Evolutionary conservation across 2,113 vertebrate species (phyloP).

Genomic region (Neodon shergylaensis): DNA sequence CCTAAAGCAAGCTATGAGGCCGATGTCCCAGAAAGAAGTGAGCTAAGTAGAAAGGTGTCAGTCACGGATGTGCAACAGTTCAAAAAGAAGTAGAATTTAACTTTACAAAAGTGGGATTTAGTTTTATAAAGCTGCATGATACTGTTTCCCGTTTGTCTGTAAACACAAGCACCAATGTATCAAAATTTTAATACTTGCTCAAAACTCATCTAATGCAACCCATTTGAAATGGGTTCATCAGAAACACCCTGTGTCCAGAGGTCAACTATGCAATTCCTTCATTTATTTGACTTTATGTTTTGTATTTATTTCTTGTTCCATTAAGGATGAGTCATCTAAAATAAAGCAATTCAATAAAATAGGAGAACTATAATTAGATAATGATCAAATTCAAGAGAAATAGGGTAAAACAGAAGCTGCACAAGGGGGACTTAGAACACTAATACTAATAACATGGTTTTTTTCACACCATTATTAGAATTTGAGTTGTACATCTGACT

Average conservation of each 20-base stretch:
- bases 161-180: not conserved
- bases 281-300: conserved; percentile 43
- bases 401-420: not conserved
- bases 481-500: conserved; percentile 48
- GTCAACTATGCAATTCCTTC: conserved; percentile 5
- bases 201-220: conserved; percentile 44
- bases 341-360: conserved; percentile 47
- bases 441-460: not conserved
- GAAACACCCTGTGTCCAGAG: conserved; percentile 16
- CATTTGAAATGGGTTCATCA: conserved; percentile 36
- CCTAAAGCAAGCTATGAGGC: not conserved
- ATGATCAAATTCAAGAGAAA: conserved; percentile 52
- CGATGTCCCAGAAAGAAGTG: not conserved
- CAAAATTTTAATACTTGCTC: conserved; percentile 21
- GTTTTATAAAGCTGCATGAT: conserved; percentile 23
- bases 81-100: not conserved
- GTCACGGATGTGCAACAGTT: not conserved
- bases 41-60: conserved; percentile 1
- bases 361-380: conserved; percentile 44
- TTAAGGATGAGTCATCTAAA: conserved; percentile 54
- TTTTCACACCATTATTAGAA: conserved; percentile 45
- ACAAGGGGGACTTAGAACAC: conserved; percentile 12
- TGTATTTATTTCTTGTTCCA: conserved; percentile 26
- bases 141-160: not conserved
- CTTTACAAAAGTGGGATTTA: not conserved